Evolutionary conservation across 2,113 vertebrate genomes (phyloP), one percentile per base, ranked within the genome.

Genomic region (Vulpes ferrilata): DNA sequence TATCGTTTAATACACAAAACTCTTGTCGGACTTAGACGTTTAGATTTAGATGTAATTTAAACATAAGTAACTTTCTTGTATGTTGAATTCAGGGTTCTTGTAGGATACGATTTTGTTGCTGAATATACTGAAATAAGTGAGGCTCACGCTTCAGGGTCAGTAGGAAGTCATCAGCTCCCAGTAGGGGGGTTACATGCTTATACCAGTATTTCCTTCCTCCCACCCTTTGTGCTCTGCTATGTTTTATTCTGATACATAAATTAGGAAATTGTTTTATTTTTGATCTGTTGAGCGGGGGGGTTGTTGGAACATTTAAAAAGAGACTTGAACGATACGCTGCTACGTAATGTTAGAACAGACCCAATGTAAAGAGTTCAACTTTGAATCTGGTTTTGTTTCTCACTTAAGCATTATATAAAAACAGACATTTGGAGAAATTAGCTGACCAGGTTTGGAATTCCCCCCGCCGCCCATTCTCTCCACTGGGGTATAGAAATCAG

Each of bases 351-450:
- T 64, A 88, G 19, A 86, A 87, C 25, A 64, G 27, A 83, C 27
- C 62, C 80, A 10, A 16, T 83, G 6, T 38, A 43, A 91, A 87
- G 64, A 74, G 55, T 38, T 94, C 15, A 83, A 16, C 43, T 85
- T 93, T 59, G 38, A 88, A 76, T 17, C 17, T 76, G 59, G 12
- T 74, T 91, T 82, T 93, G 11, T 82, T 79, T 93, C 51, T 86
- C 87, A 90, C 23, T 88, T 95, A 62, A 71, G 32, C 85, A 57
- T 88, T 95, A 96, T 62, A 74, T 32, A 88, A n/a, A 92, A 89
- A 92, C 12, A 94, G 65, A 59, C 35, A 84, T 96, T 90, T 90
- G 53, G 90, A 95, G 51, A 96, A 92, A 76, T 76, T 27, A 79
- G 27, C 71, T 87, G 22, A 57, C 16, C 35, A 69, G 16, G 25